Base-by-base conservation (phyloP, 2,888 invertebrate genomes). In the Hypolimnas misippus region DNA sequence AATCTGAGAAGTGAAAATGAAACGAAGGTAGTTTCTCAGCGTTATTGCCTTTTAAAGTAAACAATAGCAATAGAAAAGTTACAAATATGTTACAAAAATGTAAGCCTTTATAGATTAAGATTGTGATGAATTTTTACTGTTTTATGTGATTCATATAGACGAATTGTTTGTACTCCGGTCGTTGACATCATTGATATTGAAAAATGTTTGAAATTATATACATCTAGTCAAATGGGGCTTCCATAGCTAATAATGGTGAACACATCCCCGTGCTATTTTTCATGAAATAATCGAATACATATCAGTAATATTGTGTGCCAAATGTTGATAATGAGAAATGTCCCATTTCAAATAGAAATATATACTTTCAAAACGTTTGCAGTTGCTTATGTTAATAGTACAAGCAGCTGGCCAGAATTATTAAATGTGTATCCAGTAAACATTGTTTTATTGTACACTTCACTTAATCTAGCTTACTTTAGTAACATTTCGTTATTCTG, bases 231-330 rank as follows among this genome's bases (percentile, higher is more conserved):
- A 16, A 7, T 53, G 59, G 49, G 49, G 49, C 49, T 49, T 55
- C 42, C 55, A 16, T 31, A 42, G 44, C 44, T 21, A 12, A 40
- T 21, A 46, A 46, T 46, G 21, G 44, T 46, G 44, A 46, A 46
- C 44, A 21, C 44, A 19, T 12, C 19, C 44, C 44, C 21, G 19
- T 31, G 21, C 19, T 46, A 46, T 46, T 21, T 46, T 46, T 46
- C 19, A 21, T 5, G 25, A 25, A 46, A 40, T 40, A 31, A 42
- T 31, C 29, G 2, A 35, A 81, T 76, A 84, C 84, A 86, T 86
- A 87, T 85, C 85, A 84, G 73, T 21, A 55, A 75, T 75, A 80
- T 73, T 73, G 76, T 85, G 88, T 88, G 88, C 88, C 88, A 87
- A 88, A 85, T 78, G 63, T 57, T 53, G 25, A 72, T 73, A 57